Percentiles rank a stretch among this genome's conserved stretches.
These are phyloP conservation scores for Stenichneumon culpator DNA, from an alignment of 2,888 invertebrate species.

Conservation along the genomic window DNA sequence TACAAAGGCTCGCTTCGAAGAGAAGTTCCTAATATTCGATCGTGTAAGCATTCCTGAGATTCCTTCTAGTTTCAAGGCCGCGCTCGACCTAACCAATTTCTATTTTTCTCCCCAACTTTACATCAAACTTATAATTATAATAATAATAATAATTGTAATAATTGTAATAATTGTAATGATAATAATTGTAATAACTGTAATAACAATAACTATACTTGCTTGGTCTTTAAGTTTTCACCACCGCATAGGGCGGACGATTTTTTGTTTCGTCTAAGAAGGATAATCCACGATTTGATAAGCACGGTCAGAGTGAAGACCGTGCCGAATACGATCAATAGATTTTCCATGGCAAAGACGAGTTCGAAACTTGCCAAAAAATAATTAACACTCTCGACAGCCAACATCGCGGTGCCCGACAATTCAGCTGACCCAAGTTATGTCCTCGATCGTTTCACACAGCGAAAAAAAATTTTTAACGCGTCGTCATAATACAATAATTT, in stretches of 20 bases:
- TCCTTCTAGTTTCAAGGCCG: background rate
- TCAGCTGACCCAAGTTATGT: background rate
- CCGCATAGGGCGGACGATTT: background rate
- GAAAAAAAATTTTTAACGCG: conserved; percentile 22
- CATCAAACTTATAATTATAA: background rate
- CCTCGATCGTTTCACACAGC: background rate
- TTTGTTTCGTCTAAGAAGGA: background rate
- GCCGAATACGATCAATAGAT: background rate
- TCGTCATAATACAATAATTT: conserved; percentile 23
- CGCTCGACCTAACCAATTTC: background rate
- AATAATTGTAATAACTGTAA: background rate
- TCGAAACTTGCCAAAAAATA: conserved; percentile 13
- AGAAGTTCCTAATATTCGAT: conserved; percentile 1
- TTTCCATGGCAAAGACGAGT: background rate
- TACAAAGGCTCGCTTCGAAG: conserved; percentile 8
- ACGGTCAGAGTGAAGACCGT: background rate
- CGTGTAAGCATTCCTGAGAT: conserved; percentile 15
- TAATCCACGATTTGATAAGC: background rate
- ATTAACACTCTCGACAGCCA: background rate
- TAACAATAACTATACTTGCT: conserved; percentile 25
- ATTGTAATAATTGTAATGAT: background rate
- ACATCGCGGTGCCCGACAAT: background rate
- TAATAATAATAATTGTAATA: background rate
- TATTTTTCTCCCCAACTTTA: background rate
- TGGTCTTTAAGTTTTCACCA: background rate